Conservation (phyloP, 2,113 vertebrate species). For the Solenodon paradoxus region DNA sequence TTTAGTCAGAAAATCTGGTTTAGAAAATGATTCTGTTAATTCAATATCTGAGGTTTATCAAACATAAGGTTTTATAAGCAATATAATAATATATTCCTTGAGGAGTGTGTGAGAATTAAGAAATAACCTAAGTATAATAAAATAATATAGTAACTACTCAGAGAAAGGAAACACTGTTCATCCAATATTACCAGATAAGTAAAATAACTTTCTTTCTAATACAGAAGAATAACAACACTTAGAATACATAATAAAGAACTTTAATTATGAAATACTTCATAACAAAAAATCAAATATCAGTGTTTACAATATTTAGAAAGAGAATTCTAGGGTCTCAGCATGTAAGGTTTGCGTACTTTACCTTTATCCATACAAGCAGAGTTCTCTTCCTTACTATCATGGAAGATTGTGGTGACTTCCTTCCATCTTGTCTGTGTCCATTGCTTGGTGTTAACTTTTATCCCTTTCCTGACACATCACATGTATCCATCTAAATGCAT, state of each 20-base stretch:
- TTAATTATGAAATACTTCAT: neutral
- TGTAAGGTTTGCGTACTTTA: neutral
- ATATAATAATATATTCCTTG: neutral
- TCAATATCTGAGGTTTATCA: neutral
- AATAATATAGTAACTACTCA: neutral
- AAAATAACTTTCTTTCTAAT: neutral
- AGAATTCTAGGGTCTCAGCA: neutral
- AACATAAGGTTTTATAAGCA: neutral
- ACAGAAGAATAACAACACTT: neutral
- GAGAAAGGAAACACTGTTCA: neutral
- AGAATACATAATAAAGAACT: neutral
- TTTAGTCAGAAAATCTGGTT: neutral
- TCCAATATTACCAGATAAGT: neutral
- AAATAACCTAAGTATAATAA: neutral
- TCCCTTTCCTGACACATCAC: neutral
- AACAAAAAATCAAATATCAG: neutral
- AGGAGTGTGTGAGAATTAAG: neutral
- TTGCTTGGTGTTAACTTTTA: neutral
- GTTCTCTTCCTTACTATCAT: neutral
- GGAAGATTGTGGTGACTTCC: accelerated
- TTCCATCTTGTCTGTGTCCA: neutral
- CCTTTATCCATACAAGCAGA: neutral
- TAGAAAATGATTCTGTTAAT: neutral
- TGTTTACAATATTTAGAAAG: neutral
- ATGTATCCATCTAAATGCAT: neutral